phyloP scores from a whole-genome alignment of 2,797 vertebrate genomes.

The Tokudaia tokunoshimensis region DNA sequence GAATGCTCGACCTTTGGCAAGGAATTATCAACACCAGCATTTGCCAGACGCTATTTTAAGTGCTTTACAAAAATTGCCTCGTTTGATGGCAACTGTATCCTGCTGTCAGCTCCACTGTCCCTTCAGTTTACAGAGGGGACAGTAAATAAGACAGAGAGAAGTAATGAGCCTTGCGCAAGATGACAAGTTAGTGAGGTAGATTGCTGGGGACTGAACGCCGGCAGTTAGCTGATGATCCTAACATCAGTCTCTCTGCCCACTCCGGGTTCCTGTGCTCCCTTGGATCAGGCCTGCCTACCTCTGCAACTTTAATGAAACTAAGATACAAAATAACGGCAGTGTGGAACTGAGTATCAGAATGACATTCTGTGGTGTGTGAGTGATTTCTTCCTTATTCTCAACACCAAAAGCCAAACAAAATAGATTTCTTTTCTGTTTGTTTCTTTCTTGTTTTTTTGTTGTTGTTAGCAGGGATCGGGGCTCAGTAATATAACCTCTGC shows the following conservation, averaged over 20 bases:
- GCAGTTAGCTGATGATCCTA: background rate
- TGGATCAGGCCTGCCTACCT: background rate
- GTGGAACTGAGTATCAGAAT: background rate
- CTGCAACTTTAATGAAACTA: background rate
- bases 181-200: background rate
- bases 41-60: background rate
- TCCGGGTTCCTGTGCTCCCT: background rate
- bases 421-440: background rate
- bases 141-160: conserved; percentile 28
- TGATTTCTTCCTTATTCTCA: background rate
- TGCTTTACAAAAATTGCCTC: background rate
- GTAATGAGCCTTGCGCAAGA: background rate
- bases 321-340: background rate
- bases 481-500: background rate
- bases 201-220: background rate
- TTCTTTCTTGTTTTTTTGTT: background rate
- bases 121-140: conserved; percentile 13
- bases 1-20: background rate
- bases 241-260: background rate
- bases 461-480: background rate
- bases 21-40: background rate
- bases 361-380: background rate
- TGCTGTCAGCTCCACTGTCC: background rate
- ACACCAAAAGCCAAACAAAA: background rate
- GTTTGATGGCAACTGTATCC: background rate